Conservation (phyloP, 2,797 vertebrate species). For the Peromyscus attwateri region DNA sequence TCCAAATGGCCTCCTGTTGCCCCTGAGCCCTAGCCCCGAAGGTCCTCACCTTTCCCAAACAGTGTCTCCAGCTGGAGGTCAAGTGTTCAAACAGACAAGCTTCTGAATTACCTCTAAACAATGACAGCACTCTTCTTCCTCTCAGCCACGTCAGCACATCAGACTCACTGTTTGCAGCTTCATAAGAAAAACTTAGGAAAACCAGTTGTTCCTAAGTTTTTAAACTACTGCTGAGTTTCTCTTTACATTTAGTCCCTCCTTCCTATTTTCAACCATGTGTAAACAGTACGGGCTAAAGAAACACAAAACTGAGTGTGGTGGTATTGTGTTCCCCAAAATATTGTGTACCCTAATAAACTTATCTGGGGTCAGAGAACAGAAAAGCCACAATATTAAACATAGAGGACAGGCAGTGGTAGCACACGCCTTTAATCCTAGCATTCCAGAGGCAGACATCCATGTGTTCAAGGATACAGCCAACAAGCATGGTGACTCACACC, state of each 20-base stretch:
- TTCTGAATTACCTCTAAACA: background rate
- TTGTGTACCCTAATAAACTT: no score
- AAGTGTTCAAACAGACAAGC: background rate
- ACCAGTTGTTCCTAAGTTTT: background rate
- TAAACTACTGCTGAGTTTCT: background rate
- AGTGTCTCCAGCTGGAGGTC: background rate
- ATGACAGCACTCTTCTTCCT: background rate
- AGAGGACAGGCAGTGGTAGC: no score
- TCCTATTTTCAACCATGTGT: background rate
- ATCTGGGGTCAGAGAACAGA: no score
- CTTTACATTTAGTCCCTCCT: background rate
- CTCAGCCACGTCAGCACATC: background rate
- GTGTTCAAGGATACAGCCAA: no score
- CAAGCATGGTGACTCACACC: no score
- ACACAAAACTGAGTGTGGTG: background rate
- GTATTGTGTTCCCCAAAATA: no score
- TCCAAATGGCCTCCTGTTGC: background rate
- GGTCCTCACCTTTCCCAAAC: background rate
- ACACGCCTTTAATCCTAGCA: no score
- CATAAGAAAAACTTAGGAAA: background rate
- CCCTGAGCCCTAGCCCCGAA: background rate
- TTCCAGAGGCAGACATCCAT: no score
- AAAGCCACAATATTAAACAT: no score
- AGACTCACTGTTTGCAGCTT: background rate
- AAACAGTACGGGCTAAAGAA: background rate